Evolutionary conservation across 30 jellyfish, hydroid and myxozoan species (phyloP).

Genomic region (Aurelia aurita complex sp. Pacific): DNA sequence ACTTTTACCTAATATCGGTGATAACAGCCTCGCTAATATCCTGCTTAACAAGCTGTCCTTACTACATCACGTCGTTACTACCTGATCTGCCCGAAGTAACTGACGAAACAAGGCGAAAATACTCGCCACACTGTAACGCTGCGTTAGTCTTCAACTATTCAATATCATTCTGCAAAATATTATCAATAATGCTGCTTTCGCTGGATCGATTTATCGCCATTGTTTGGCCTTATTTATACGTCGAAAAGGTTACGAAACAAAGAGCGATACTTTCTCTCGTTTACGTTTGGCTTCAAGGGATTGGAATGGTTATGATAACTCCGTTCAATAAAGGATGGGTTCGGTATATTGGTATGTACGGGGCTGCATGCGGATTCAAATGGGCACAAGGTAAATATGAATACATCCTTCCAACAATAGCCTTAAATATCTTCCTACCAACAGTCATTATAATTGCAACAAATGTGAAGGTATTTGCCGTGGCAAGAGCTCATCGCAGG

Average conservation of each 20-base stretch:
- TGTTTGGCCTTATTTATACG: conserved; percentile 27
- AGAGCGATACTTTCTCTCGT: background rate
- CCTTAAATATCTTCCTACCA: background rate
- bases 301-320: background rate
- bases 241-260: background rate
- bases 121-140: conserved; percentile 19
- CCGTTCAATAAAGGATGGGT: conserved; percentile 22
- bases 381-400: conserved; percentile 6
- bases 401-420: background rate
- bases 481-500: conserved; percentile 21
- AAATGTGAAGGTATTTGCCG: conserved; percentile 11
- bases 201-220: conserved; percentile 29
- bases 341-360: conserved; percentile 2
- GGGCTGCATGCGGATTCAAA: conserved; percentile 25
- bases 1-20: conserved; percentile 8
- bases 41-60: conserved; percentile 27
- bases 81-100: conserved; percentile 12
- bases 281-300: conserved; percentile 13
- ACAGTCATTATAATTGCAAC: background rate
- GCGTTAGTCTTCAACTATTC: conserved; percentile 19
- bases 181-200: conserved; percentile 22
- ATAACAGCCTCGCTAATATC: conserved; percentile 14
- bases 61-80: conserved; percentile 17
- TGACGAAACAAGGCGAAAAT: background rate
- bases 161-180: conserved; percentile 22